Conservation (phyloP, 1,140 invertebrate species). For the Zaprionus tsacasi region DNA sequence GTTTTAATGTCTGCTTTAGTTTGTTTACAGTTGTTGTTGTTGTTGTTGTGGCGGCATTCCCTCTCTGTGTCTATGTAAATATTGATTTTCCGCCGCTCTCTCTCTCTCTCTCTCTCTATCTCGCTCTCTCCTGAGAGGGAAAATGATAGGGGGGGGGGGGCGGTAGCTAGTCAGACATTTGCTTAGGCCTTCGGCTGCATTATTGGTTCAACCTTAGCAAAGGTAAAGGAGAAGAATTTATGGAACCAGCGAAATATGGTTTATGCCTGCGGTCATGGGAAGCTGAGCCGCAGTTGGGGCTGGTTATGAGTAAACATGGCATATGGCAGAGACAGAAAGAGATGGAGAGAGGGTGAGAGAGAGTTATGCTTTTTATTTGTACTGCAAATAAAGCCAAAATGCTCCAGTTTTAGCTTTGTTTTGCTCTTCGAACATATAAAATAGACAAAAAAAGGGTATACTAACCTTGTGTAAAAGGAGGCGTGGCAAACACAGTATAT, state of each 20-base stretch:
- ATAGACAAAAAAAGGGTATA: no score
- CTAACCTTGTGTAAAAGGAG: no score
- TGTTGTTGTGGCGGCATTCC: conserved; percentile 34
- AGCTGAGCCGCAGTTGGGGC: not conserved
- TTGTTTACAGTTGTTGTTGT: conserved; percentile 44
- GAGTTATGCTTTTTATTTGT: not conserved
- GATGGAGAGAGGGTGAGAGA: not conserved
- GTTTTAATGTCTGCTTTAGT: conserved; percentile 64
- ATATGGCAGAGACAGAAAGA: not conserved
- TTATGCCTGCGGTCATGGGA: not conserved
- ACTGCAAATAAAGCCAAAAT: not conserved
- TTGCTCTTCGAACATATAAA: no score
- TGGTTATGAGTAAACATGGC: not conserved
- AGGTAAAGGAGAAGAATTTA: not conserved
- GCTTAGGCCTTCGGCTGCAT: conserved; percentile 51
- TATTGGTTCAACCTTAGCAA: conserved; percentile 23
- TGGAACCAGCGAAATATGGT: not conserved
- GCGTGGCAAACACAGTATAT: no score
- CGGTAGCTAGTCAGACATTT: conserved; percentile 46
- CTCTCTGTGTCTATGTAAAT: conserved; percentile 68
- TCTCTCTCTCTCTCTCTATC: not conserved
- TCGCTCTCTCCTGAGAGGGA: not conserved
- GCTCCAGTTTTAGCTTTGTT: not conserved
- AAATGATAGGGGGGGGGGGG: conserved; percentile 28
- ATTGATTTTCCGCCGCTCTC: conserved; percentile 66